Base-by-base conservation (phyloP, 2,888 invertebrate genomes). In the Pyrrhosoma nymphula region DNA sequence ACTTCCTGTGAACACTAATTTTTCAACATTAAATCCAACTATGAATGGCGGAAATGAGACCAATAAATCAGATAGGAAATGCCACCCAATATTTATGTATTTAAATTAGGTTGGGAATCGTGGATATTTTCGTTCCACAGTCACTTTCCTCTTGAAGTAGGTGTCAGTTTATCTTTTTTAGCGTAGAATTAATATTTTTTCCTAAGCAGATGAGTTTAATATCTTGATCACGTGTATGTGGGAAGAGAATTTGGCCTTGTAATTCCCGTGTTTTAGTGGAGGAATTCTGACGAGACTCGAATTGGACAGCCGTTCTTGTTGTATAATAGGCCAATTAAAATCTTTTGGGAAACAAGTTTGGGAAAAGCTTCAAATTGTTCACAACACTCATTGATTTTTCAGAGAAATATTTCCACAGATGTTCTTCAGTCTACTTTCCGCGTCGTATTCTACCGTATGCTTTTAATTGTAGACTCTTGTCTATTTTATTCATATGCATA, bases 171-270 rank as follows among this genome's bases (percentile, higher is more conserved):
- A 89, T 56, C 26, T 3, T 55, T 88, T 88, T 56, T 89, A 26
- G 55, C 16, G 88, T 47, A 35, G 82, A 82, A 30, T 82, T 82
- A 82, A 26, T 26, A 82, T 82, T 82, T 82, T 82, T 18, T 35
- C 26, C 26, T 56, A 55, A 39, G 39, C 47, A 14, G 89, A 26
- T 10, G 89, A 47, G 89, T 89, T 89, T 89, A n/a, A 89, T 89
- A 26, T 89, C 56, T 89, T 89, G 89, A 89, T 89, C 55, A 55
- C 89, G 55, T n/a, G 23, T 18, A 12, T n/a, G 55, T 55, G 89
- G 89, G 56, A 56, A 23, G 89, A n/a, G 89, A 47, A 89, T 56
- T 56, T 89, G 89, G 89, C 89, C 47, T 89, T 89, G 89, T 89
- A 89, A 89, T 55, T 55, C 55, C 56, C n/a, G 23, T 89, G 89